phyloP scores from a whole-genome alignment of 2,797 vertebrate genomes.

The Micrastur ruficollis region DNA sequence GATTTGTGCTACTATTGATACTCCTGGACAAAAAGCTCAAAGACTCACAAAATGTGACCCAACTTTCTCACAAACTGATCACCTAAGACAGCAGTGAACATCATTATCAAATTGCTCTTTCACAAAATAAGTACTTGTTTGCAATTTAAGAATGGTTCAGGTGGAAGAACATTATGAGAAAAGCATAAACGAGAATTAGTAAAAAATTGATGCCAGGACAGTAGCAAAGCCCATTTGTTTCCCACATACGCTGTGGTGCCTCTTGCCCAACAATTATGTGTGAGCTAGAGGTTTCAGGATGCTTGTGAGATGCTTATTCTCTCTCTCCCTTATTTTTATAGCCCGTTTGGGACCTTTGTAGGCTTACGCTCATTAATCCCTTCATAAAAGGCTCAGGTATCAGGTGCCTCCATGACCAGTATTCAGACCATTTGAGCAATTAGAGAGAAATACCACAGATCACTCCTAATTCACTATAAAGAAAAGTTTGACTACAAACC shows the following conservation, averaged over 20 bases:
- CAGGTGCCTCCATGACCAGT: conserved; percentile 15
- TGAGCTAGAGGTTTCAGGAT: neutral
- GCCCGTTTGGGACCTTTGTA: neutral
- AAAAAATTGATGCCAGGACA: neutral
- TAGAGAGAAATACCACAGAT: conserved; percentile 13
- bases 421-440: conserved; percentile 32
- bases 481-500: neutral
- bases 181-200: neutral
- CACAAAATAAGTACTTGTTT: neutral
- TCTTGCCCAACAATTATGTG: neutral
- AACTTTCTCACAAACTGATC: neutral
- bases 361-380: conserved; percentile 4
- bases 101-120: neutral
- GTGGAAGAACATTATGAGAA: neutral
- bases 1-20: neutral
- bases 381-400: neutral
- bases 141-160: neutral
- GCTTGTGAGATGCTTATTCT: neutral
- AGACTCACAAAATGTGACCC: neutral
- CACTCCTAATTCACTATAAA: neutral
- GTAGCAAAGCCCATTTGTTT: neutral
- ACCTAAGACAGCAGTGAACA: neutral
- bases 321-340: neutral
- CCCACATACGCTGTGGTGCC: neutral
- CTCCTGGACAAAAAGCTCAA: neutral